phyloP scores from a whole-genome alignment of 2,797 vertebrate species.

The Anas capensis region DNA sequence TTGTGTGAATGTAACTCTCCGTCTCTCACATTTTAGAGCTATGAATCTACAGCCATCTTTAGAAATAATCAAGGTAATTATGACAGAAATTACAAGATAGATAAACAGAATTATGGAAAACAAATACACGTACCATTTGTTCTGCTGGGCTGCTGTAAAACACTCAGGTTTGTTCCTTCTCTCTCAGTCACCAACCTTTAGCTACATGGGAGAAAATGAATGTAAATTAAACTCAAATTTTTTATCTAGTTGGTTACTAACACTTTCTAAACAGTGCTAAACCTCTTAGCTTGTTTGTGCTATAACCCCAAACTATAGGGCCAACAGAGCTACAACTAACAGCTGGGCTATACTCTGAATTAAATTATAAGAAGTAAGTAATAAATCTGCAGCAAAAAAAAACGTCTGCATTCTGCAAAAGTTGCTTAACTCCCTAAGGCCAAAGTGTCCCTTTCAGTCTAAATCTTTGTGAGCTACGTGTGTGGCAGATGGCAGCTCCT shows the following conservation, averaged over 20 bases:
- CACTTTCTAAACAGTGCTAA: not conserved
- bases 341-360: not conserved
- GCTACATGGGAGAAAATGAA: not conserved
- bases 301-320: accelerated
- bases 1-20: accelerated
- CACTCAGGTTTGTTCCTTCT: not conserved
- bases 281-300: not conserved
- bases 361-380: not conserved
- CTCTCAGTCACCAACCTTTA: not conserved
- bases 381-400: accelerated
- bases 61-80: not conserved
- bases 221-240: not conserved
- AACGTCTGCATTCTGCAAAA: not conserved
- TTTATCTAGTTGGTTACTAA: not conserved
- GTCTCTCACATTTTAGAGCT: not conserved
- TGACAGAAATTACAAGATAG: not conserved
- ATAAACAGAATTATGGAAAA: not conserved
- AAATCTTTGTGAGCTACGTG: not conserved
- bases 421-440: not conserved
- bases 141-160: not conserved
- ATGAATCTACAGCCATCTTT: not conserved
- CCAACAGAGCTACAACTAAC: not conserved
- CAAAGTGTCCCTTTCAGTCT: not conserved
- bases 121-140: not conserved
- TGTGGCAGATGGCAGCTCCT: not conserved